These are phyloP conservation scores for Tuberolachnus salignus DNA, from an alignment of 2,888 invertebrate genomes.

Conservation along the genomic window DNA sequence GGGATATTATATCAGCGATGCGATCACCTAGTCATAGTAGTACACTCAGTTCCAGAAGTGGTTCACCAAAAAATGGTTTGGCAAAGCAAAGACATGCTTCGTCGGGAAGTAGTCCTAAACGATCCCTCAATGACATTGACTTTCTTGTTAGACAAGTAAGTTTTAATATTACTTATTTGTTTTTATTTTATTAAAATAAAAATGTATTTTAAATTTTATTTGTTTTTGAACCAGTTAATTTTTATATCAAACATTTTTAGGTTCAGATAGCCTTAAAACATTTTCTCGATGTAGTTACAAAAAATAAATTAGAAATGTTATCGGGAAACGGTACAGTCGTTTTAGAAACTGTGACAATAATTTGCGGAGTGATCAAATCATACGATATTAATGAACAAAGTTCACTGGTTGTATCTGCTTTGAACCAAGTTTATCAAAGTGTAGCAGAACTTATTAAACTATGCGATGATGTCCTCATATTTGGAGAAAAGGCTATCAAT, in stretches of 20 bases:
- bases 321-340: slow-evolving; percentile 93
- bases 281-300: slow-evolving; percentile 90
- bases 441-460: slow-evolving; percentile 85
- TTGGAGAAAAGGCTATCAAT: slow-evolving; percentile 68
- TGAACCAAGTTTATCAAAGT: slow-evolving; percentile 84
- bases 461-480: slow-evolving; percentile 85
- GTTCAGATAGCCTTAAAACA: slow-evolving; percentile 81
- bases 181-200: not conserved
- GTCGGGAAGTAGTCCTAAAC: slow-evolving; percentile 66
- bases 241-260: slow-evolving; percentile 62
- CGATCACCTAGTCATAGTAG: slow-evolving; percentile 74
- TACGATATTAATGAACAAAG: slow-evolving; percentile 67
- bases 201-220: not conserved
- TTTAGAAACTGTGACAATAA: slow-evolving; percentile 87
- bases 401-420: slow-evolving; percentile 76
- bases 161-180: not conserved
- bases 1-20: slow-evolving; percentile 89
- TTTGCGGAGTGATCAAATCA: slow-evolving; percentile 71
- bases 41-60: slow-evolving; percentile 58
- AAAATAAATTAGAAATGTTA: slow-evolving; percentile 89
- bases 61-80: slow-evolving; percentile 64
- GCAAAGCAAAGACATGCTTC: slow-evolving; percentile 65
- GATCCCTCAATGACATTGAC: slow-evolving; percentile 75
- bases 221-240: not conserved
- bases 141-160: slow-evolving; percentile 70